Percentiles rank a stretch among this genome's conserved stretches.
Evolutionary conservation across 2,113 vertebrate genomes (phyloP).

Genomic region (Elachura formosa): DNA sequence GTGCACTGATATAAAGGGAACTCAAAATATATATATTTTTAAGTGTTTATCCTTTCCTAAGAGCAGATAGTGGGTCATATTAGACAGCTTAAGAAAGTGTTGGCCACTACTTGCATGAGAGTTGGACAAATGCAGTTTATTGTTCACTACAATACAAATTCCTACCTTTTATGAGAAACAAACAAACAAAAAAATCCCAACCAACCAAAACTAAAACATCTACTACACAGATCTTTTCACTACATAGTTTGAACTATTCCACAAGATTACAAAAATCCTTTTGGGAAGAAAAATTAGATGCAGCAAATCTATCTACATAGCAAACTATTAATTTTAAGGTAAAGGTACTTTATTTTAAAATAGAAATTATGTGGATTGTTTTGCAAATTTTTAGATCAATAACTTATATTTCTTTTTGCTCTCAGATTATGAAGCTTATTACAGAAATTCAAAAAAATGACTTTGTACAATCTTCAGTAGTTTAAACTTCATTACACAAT

Average conservation of each 20-base stretch:
- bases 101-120: not conserved
- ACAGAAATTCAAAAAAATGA: not conserved
- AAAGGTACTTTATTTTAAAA: not conserved
- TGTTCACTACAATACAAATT: not conserved
- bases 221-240: not conserved
- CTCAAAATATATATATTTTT: not conserved
- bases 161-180: not conserved
- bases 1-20: not conserved
- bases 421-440: not conserved
- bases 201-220: not conserved
- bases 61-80: not conserved
- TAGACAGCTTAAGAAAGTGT: not conserved
- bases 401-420: not conserved
- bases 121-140: not conserved
- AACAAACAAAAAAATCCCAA: not conserved
- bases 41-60: not conserved
- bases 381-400: not conserved
- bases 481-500: conserved; percentile 32
- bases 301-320: not conserved
- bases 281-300: not conserved
- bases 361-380: not conserved
- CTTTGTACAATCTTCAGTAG: not conserved
- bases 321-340: not conserved
- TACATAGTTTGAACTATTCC: not conserved
- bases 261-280: not conserved